Conservation (phyloP, 1,140 invertebrate genomes). For the Drosophila punjabiensis region DNA sequence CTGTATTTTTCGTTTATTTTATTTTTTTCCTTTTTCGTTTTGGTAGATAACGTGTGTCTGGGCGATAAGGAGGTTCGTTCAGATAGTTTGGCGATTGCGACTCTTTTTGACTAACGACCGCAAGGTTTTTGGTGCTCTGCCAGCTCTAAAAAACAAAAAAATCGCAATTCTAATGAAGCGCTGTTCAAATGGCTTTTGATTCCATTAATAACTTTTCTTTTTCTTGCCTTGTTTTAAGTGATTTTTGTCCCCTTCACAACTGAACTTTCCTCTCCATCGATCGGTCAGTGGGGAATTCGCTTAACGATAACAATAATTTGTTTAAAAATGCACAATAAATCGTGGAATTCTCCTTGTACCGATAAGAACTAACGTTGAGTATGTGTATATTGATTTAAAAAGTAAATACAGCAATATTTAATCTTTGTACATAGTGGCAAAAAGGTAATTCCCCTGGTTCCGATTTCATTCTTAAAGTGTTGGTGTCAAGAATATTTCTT, state of each 20-base stretch:
- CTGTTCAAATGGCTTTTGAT: constrained; percentile 2
- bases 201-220: neutral
- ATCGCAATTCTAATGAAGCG: neutral
- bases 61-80: constrained; percentile 59
- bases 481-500: neutral
- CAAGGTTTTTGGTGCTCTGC: constrained; percentile 13
- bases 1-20: constrained; percentile 31
- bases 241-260: neutral
- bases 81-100: constrained; percentile 37
- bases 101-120: constrained; percentile 29
- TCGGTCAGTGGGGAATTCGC: neutral
- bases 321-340: constrained; percentile 2
- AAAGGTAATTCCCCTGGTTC: constrained; percentile 3
- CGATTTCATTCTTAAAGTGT: neutral
- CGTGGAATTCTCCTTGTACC: constrained; percentile 1
- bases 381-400: neutral
- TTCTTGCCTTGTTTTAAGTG: neutral
- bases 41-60: constrained; percentile 55
- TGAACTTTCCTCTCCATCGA: neutral
- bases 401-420: constrained; percentile 15
- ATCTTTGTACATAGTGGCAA: neutral
- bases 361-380: constrained; percentile 12
- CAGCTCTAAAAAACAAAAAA: constrained; percentile 14
- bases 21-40: constrained; percentile 14
- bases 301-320: constrained; percentile 16